These are phyloP conservation scores for Papilio machaon DNA, from an alignment of 1,140 invertebrate genomes.

Conservation along the genomic window DNA sequence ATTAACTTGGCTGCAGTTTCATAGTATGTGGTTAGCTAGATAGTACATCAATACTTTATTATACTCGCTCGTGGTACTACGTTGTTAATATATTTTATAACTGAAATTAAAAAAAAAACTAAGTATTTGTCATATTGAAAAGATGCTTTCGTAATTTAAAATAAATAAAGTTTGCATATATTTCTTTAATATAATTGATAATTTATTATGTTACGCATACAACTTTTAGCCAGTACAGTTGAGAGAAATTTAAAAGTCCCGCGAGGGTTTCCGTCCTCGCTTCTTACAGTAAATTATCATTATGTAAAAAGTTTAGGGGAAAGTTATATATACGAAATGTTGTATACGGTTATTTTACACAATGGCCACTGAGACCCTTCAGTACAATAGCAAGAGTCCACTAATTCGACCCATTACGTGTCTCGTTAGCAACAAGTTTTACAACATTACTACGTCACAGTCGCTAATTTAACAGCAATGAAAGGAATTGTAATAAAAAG, in stretches of 20 bases:
- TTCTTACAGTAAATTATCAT: slow-evolving; percentile 25
- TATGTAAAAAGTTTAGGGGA: slow-evolving; percentile 16
- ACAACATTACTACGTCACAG: background rate
- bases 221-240: background rate
- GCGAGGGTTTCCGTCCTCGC: background rate
- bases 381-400: background rate
- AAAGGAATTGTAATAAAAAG: background rate
- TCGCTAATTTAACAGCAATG: background rate
- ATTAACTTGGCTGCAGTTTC: slow-evolving; percentile 5
- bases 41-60: background rate
- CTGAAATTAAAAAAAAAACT: background rate
- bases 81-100: background rate
- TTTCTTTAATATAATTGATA: background rate
- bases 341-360: slow-evolving; percentile 4
- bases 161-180: background rate
- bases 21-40: background rate
- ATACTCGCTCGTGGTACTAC: background rate
- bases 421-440: slow-evolving; percentile 7
- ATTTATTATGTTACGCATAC: background rate
- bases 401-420: background rate
- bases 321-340: background rate
- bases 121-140: background rate
- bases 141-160: background rate
- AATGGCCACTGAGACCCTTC: background rate
- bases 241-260: slow-evolving; percentile 15